phyloP scores from a whole-genome alignment of 30 jellyfish, hydroid and myxozoan genomes.

The Hydra vulgaris region DNA sequence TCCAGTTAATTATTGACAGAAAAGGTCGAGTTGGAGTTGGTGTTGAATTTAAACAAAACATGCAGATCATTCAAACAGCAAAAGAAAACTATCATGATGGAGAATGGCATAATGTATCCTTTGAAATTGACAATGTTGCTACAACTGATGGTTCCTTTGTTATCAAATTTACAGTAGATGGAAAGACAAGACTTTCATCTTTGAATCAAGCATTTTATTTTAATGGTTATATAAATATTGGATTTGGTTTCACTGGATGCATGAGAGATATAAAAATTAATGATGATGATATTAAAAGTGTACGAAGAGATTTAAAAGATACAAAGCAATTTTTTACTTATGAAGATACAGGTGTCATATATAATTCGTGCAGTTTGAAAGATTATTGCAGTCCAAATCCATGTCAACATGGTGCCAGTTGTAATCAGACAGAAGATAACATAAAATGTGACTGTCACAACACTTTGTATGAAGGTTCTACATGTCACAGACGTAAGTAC shows the following conservation, averaged over 20 bases:
- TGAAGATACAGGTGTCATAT: constrained; percentile 46
- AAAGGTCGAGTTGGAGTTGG: constrained; percentile 67
- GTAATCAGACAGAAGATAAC: constrained; percentile 90
- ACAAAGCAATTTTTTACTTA: constrained; percentile 28
- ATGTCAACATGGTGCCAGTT: constrained; percentile 89
- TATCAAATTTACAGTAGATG: constrained; percentile 82
- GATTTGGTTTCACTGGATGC: constrained; percentile 97
- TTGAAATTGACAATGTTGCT: constrained; percentile 41
- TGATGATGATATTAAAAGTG: constrained; percentile 41
- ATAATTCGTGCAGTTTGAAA: constrained; percentile 64
- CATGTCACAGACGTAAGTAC: constrained; percentile 84
- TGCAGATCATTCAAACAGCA: constrained; percentile 65
- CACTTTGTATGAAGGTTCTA: constrained; percentile 78
- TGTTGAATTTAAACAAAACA: constrained; percentile 53
- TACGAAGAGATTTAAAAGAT: constrained; percentile 14
- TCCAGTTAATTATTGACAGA: constrained; percentile 58
- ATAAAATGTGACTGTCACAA: constrained; percentile 86
- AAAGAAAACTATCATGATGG: constrained; percentile 79
- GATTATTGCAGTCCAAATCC: constrained; percentile 98
- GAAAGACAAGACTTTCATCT: constrained; percentile 65
- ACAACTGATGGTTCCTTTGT: constrained; percentile 41
- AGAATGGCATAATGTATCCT: constrained; percentile 82
- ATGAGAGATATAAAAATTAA: constrained; percentile 81
- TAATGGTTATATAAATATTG: constrained; percentile 71
- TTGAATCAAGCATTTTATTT: constrained; percentile 37